Base-by-base conservation (phyloP, 2,888 invertebrate genomes). In the Cylindroiulus punctatus region DNA sequence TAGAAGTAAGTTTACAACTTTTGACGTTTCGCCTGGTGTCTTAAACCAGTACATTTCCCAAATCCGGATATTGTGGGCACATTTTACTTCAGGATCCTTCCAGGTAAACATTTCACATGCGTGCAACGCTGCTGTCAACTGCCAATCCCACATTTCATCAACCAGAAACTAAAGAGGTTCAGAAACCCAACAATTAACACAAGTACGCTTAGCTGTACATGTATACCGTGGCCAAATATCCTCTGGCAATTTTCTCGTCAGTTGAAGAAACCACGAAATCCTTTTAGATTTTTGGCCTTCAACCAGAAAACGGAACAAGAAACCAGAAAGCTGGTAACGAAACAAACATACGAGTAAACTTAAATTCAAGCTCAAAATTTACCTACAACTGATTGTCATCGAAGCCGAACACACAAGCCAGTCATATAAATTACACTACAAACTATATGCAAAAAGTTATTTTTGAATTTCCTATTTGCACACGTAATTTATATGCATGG, bases 81-180 rank as follows among this genome's bases (percentile, higher is more conserved):
- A 7, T 65, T 65, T 22, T 12, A 4, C 22, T 65, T 10, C 5
- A 10, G 22, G 22, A 65, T 22, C 22, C 22, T 22, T 65, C 22
- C 57, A 65, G 57, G 57, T 65, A 22, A 22, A 22, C 57, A 65
- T 22, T 26, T 10, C 12, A n/a, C 26, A 26, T 76, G 76, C 30
- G 76, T 76, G 76, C 30, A 76, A 76, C 76, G 30, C 17, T 76
- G 76, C 76, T 30, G 76, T 76, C 76, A 76, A 76, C 76, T 76
- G 30, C 26, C 65, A 76, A 30, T 76, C 26, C 76, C 76, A 76
- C 76, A 76, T 76, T 76, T 76, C 76, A 76, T 32, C 76, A 76
- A 76, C 30, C 76, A 30, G 76, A 76, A 65, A 65, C 57, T 65
- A 10, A 22, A n/a, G 57, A 32, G 76, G 26, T 76, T 30, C 17